Percentiles rank a stretch among this genome's conserved stretches.
Evolutionary conservation across 2,113 vertebrate genomes (phyloP).

Genomic region (Bombycilla garrulus): DNA sequence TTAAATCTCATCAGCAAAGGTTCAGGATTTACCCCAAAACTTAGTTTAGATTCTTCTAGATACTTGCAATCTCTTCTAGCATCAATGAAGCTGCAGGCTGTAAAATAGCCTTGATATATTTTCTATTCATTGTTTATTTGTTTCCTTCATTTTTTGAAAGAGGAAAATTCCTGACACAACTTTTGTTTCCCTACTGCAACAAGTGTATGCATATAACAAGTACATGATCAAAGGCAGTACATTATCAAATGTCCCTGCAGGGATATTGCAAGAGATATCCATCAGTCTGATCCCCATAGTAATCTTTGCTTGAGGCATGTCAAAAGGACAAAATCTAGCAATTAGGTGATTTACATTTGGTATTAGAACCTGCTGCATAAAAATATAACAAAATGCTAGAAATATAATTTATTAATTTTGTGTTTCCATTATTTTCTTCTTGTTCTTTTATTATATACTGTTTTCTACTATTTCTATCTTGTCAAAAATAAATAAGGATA

Average conservation of each 20-base stretch:
- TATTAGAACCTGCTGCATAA: neutral
- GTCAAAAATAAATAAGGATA: neutral
- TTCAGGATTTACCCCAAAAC: neutral
- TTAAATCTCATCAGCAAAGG: neutral
- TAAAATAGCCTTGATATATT: neutral
- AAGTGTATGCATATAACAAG: neutral
- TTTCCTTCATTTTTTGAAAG: neutral
- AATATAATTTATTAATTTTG: neutral
- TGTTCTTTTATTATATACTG: neutral
- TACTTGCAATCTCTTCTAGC: neutral
- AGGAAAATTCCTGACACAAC: neutral
- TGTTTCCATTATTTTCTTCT: neutral
- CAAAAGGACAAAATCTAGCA: neutral
- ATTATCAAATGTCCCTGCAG: neutral
- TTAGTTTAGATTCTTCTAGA: neutral
- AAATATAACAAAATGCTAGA: neutral
- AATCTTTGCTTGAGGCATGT: neutral
- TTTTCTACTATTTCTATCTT: neutral
- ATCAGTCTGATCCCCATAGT: neutral
- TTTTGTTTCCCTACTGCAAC: neutral
- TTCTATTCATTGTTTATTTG: neutral
- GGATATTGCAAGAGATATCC: neutral
- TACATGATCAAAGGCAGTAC: neutral
- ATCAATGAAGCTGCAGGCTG: neutral
- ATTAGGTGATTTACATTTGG: neutral